Conservation (phyloP, 1,140 invertebrate species). For the Ladona fulva region DNA sequence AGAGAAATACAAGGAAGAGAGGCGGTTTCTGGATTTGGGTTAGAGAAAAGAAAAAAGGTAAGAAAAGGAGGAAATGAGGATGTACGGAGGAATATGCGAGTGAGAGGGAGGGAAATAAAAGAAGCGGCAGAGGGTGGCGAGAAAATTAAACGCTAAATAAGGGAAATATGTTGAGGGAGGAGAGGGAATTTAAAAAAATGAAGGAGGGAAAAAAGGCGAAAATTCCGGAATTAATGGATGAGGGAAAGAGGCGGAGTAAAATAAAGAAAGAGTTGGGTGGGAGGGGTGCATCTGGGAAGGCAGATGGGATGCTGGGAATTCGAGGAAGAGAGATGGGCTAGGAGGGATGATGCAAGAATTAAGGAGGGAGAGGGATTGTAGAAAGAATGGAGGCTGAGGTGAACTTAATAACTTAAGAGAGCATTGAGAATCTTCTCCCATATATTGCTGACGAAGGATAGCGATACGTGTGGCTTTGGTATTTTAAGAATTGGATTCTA, state of each 20-base stretch:
- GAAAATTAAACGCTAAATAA: conserved; percentile 10
- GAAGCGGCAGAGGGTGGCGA: background rate
- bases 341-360: background rate
- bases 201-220: background rate
- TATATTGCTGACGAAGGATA: too few species aligned
- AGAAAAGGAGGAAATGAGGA: background rate
- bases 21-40: too few species aligned
- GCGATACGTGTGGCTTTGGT: too few species aligned
- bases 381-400: background rate
- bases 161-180: background rate
- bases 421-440: too few species aligned
- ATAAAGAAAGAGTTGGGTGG: background rate
- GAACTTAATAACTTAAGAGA: too few species aligned
- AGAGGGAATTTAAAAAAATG: conserved; percentile 4
- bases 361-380: background rate
- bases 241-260: background rate
- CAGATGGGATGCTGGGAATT: background rate
- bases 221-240: background rate
- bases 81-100: background rate
- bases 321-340: background rate
- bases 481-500: too few species aligned
- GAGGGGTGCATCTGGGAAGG: background rate
- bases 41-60: too few species aligned
- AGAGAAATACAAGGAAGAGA: background rate
- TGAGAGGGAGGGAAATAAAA: background rate